phyloP scores from a whole-genome alignment of 2,888 invertebrate species.

The Sialis lutaria region DNA sequence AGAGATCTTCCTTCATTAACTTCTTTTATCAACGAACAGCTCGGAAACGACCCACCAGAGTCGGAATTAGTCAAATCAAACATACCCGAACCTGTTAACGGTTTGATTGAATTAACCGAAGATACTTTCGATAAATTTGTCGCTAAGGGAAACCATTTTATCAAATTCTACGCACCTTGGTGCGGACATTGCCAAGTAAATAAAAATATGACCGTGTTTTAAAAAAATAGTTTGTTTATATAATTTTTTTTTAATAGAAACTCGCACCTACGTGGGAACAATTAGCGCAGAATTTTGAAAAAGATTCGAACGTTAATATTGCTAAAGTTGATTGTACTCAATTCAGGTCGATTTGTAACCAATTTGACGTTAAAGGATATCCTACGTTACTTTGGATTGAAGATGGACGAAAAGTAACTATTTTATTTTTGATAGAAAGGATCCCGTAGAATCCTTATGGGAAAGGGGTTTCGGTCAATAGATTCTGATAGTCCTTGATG shows the following conservation, averaged over 20 bases:
- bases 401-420: constrained; percentile 61
- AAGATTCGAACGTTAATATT: constrained; percentile 49
- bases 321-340: constrained; percentile 77
- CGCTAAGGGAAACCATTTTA: constrained; percentile 59
- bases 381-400: constrained; percentile 78
- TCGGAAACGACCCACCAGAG: constrained; percentile 24
- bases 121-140: constrained; percentile 58
- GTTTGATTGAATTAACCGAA: constrained; percentile 55
- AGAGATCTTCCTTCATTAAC: constrained; percentile 61
- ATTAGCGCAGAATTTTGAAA: constrained; percentile 49
- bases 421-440: constrained; percentile 6
- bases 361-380: constrained; percentile 71
- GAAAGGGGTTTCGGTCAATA: too few relatives aligned
- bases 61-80: constrained; percentile 17
- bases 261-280: constrained; percentile 75
- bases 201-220: constrained; percentile 2
- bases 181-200: constrained; percentile 69
- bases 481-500: too few relatives aligned
- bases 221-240: constrained; percentile 9
- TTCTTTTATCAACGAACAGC: constrained; percentile 58
- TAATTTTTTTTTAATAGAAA: constrained; percentile 29
- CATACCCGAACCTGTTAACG: constrained; percentile 38
- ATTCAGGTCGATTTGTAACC: constrained; percentile 53
- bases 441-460: too few relatives aligned
- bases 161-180: constrained; percentile 90